Conservation (phyloP, 2,888 invertebrate genomes). For the Zaprionus obscuricornis region DNA sequence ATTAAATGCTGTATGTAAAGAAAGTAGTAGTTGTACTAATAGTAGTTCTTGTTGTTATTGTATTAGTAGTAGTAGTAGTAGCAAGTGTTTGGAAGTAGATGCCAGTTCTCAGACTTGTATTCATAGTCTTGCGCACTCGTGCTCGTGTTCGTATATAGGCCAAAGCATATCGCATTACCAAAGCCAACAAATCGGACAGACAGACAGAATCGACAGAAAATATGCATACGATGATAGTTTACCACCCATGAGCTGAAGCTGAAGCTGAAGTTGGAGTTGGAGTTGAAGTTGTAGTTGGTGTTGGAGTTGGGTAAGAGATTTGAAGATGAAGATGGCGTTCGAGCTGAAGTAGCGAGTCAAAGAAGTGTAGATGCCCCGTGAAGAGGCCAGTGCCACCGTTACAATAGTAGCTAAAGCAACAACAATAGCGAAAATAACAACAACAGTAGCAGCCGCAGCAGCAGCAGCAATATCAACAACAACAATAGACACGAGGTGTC, state of each 20-base stretch:
- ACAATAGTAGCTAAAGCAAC: too few relatives aligned
- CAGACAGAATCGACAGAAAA: conserved; percentile 14
- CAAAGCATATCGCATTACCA: conserved; percentile 45
- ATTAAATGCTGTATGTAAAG: too few relatives aligned
- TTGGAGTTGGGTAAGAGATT: background rate
- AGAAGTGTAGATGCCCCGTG: conserved; percentile 68
- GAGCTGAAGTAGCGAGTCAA: conserved; percentile 9
- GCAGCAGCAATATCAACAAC: conserved; percentile 6
- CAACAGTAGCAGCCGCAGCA: conserved; percentile 33
- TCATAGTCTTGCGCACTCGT: too few relatives aligned
- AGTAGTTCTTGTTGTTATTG: too few relatives aligned
- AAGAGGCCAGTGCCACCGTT: conserved; percentile 74
- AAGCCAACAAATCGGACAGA: conserved; percentile 30
- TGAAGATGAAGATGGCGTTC: background rate
- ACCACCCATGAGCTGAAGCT: conserved; percentile 43
- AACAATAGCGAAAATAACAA: too few relatives aligned
- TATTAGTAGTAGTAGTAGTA: too few relatives aligned
- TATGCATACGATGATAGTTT: conserved; percentile 48
- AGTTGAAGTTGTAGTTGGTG: conserved; percentile 10
- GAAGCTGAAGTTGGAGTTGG: conserved; percentile 7
- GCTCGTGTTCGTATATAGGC: conserved; percentile 34
- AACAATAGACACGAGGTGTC: conserved; percentile 34
- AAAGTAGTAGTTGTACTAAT: too few relatives aligned
- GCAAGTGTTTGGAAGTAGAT: conserved; percentile 4
- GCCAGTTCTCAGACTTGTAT: conserved; percentile 40